Base-by-base conservation (phyloP, 2,888 invertebrate genomes). In the Eurois occulta region DNA sequence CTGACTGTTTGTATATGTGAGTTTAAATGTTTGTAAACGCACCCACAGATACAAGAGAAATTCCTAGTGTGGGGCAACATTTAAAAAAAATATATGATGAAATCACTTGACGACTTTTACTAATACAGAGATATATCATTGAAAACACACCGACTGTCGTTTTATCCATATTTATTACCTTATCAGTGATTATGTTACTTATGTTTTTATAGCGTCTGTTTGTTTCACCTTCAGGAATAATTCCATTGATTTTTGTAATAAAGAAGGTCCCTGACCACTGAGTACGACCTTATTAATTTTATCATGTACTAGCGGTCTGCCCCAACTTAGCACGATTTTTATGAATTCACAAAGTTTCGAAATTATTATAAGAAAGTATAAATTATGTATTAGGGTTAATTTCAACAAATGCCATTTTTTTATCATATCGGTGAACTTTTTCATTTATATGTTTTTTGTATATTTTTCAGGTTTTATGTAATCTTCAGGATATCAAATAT, bases 171-270 rank as follows among this genome's bases (percentile, higher is more conserved):
- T 66, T 60, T 70, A 77, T 65, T 65, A 67, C 24, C 18, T 71
- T 80, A 80, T 80, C 80, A 46, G 32, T 62, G 55, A 84, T 84
- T n/a, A 80, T 28, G 35, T 41, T 28, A 83, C 41, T 58, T 60
- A 66, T 41, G 18, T 84, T 58, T 67, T 62, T 71, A 84, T 24
- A 46, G 62, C 67, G 43, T 66, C n/a, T 58, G 60, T 83, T 16
- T 46, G 21, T 62, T 77, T 77, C 58, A 84, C 80, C 80, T 84
- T 80, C 66, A 71, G 32, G 3, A 41, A 60, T 55, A 28, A 62
- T 67, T 80, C 62, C 46, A 28, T 55, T 69, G 2, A 41, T 48
- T 79, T 70, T 46, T 64, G 18, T 18, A 4, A 38, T 6, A 58
- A 55, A 41, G 10, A 43, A 60, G 32, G 13, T 32, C 1, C 32